phyloP scores from a whole-genome alignment of 2,888 invertebrate genomes.

The Scaptomyza cyrtandrae region DNA sequence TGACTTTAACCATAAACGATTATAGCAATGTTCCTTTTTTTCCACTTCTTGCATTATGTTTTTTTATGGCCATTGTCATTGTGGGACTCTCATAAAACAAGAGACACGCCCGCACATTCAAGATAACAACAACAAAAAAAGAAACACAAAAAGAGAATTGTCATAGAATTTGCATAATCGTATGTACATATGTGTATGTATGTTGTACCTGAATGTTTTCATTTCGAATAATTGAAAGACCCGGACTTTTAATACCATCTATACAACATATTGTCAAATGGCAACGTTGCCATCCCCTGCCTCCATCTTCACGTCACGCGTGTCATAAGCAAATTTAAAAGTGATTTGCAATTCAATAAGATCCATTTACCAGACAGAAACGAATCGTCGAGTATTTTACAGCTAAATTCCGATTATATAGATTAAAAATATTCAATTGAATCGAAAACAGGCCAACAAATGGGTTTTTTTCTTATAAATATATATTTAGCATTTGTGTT shows the following conservation, averaged over 20 bases:
- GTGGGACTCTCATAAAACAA: constrained; percentile 2
- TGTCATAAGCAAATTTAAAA: constrained; percentile 45
- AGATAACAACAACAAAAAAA: neutral
- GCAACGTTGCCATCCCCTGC: neutral
- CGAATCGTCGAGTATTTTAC: constrained; percentile 16
- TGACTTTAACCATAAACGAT: constrained; percentile 49
- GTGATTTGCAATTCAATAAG: constrained; percentile 67
- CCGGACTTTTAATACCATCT: constrained; percentile 29
- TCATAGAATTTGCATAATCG: constrained; percentile 48
- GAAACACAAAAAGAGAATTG: constrained; percentile 43
- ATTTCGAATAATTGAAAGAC: constrained; percentile 26
- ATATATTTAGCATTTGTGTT: neutral
- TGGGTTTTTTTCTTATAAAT: constrained; percentile 28
- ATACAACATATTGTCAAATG: constrained; percentile 26
- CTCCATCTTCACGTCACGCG: constrained; percentile 24
- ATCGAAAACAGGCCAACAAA: constrained; percentile 38
- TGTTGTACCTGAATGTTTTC: constrained; percentile 32
- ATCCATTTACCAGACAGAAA: constrained; percentile 32
- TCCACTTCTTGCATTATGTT: constrained; percentile 6
- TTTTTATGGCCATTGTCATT: constrained; percentile 22
- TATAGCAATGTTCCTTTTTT: constrained; percentile 21
- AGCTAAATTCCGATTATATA: constrained; percentile 30
- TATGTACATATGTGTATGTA: neutral
- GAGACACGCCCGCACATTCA: constrained; percentile 59
- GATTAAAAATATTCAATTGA: constrained; percentile 65